Percentiles rank a stretch among this genome's conserved stretches.
Evolutionary conservation across 1,140 invertebrate genomes (phyloP).

Genomic region (Polyergus mexicanus): DNA sequence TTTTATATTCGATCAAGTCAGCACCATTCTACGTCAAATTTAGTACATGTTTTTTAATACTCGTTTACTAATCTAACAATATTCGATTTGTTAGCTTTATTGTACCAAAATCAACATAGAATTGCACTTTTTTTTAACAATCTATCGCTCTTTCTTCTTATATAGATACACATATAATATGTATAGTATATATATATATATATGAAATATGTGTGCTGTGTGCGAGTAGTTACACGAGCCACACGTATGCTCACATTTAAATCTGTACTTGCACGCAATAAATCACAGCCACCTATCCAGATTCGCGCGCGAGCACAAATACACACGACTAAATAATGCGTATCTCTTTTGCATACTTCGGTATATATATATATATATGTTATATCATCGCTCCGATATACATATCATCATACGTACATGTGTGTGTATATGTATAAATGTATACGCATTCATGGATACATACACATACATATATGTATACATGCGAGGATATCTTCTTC

Average conservation of each 20-base stretch:
- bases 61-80: constrained; percentile 45
- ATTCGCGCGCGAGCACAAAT: constrained; percentile 78
- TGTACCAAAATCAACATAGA: constrained; percentile 79
- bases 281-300: constrained; percentile 83
- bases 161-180: constrained; percentile 64
- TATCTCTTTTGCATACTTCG: constrained; percentile 62
- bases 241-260: constrained; percentile 66
- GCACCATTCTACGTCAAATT: constrained; percentile 79
- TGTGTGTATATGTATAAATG: constrained; percentile 79
- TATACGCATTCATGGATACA: constrained; percentile 62
- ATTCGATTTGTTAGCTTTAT: constrained; percentile 53
- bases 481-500: neutral
- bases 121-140: constrained; percentile 64
- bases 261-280: constrained; percentile 79
- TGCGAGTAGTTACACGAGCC: constrained; percentile 58
- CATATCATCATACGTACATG: constrained; percentile 59
- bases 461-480: neutral
- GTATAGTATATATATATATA: constrained; percentile 62
- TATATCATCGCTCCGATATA: constrained; percentile 41
- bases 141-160: constrained; percentile 52
- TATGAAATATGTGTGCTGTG: constrained; percentile 69
- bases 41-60: constrained; percentile 63
- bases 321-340: constrained; percentile 71
- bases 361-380: constrained; percentile 43
- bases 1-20: constrained; percentile 52